phyloP scores from a whole-genome alignment of 1,140 invertebrate genomes.

The Sesamia nonagrioides region DNA sequence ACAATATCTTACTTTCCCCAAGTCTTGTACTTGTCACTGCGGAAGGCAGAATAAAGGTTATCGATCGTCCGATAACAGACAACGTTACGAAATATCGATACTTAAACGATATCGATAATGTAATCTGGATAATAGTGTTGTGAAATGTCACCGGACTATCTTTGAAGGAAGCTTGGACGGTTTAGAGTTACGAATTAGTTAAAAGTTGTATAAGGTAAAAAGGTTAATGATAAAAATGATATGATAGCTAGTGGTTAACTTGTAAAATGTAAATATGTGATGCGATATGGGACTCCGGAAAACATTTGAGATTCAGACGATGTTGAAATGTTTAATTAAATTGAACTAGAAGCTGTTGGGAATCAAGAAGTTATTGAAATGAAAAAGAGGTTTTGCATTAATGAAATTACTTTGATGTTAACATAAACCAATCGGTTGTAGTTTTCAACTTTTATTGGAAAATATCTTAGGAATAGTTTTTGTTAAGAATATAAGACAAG shows the following conservation, averaged over 20 bases:
- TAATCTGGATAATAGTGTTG: constrained; percentile 50
- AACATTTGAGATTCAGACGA: not conserved
- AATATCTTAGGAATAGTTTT: no score
- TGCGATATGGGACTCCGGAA: not conserved
- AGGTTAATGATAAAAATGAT: constrained; percentile 25
- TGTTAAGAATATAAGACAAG: no score
- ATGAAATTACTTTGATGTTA: not conserved
- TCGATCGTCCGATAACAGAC: constrained; percentile 47
- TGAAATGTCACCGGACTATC: constrained; percentile 48
- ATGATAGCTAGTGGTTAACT: constrained; percentile 18
- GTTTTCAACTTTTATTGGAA: no score
- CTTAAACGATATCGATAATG: constrained; percentile 52
- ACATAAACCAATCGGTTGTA: not conserved
- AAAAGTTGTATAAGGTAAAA: constrained; percentile 5
- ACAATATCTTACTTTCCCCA: constrained; percentile 46
- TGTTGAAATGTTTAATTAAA: constrained; percentile 1
- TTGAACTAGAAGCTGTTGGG: constrained; percentile 19
- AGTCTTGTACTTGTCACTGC: constrained; percentile 46
- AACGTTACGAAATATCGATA: constrained; percentile 52
- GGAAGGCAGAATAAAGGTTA: constrained; percentile 52
- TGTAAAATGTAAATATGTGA: constrained; percentile 43
- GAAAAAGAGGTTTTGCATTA: constrained; percentile 3
- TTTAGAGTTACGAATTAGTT: constrained; percentile 31
- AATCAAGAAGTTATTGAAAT: not conserved
- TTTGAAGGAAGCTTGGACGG: constrained; percentile 43